Conservation (phyloP, 1,140 invertebrate species). For the Orchesella cincta region DNA sequence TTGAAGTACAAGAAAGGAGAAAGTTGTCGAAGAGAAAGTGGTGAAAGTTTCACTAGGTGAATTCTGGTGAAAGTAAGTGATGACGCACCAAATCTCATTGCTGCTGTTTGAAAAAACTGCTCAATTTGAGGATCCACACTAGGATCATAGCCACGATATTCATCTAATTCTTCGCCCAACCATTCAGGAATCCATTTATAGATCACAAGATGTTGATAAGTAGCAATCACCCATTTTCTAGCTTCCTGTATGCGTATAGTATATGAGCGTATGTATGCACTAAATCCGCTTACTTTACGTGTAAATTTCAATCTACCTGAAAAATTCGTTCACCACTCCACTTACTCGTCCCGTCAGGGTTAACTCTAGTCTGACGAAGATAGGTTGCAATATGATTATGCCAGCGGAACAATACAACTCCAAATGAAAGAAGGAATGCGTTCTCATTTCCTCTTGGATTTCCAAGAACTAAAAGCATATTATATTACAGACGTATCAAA, state of each 20-base stretch:
- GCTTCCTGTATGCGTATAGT: conserved; percentile 55
- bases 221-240: conserved; percentile 64
- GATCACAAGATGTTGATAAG: conserved; percentile 60
- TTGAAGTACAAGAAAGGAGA: background rate
- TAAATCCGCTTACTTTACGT: too few relatives aligned
- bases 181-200: conserved; percentile 62
- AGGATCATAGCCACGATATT: conserved; percentile 62
- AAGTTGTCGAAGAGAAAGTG: too few relatives aligned
- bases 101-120: conserved; percentile 70
- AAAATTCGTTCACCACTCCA: conserved; percentile 63
- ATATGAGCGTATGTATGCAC: background rate
- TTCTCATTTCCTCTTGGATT: conserved; percentile 67
- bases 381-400: conserved; percentile 63
- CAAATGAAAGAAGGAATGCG: conserved; percentile 61
- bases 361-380: conserved; percentile 54
- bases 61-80: background rate
- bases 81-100: conserved; percentile 64
- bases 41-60: too few relatives aligned
- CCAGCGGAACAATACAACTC: conserved; percentile 66
- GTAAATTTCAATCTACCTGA: conserved; percentile 55
- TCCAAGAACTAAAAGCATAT: conserved; percentile 60
- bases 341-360: too few relatives aligned
- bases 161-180: conserved; percentile 52
- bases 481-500: conserved; percentile 33
- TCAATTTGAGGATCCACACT: conserved; percentile 68